Percentiles rank a stretch among this genome's conserved stretches.
Conservation (phyloP, 1,140 invertebrate species). For the Aphelenchoides avenae region DNA sequence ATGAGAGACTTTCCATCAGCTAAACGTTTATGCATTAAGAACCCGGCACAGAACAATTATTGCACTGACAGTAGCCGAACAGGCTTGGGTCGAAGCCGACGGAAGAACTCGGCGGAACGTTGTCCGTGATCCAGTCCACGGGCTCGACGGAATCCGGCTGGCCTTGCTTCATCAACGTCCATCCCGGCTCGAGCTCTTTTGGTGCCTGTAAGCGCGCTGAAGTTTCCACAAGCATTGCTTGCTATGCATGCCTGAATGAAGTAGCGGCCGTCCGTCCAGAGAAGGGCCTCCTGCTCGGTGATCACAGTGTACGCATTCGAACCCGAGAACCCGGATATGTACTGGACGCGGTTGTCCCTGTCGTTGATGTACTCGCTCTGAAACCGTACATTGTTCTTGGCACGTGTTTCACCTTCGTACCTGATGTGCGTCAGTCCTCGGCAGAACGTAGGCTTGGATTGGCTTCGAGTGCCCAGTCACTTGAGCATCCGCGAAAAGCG, state of each 20-base stretch:
- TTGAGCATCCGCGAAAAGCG: too few species aligned
- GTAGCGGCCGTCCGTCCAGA: slow-evolving; percentile 96
- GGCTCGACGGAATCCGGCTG: slow-evolving; percentile 32
- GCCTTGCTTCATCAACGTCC: slow-evolving; percentile 55
- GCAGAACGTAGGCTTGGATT: slow-evolving; percentile 50
- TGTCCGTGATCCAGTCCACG: slow-evolving; percentile 47
- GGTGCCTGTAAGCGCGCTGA: slow-evolving; percentile 26
- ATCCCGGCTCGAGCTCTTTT: slow-evolving; percentile 38
- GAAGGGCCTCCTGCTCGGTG: slow-evolving; percentile 71
- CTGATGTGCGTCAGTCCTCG: slow-evolving; percentile 55
- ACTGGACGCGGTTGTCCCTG: slow-evolving; percentile 75
- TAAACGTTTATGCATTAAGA: slow-evolving; percentile 24
- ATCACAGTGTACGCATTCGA: slow-evolving; percentile 81
- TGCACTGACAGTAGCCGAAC: slow-evolving; percentile 34
- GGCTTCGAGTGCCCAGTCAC: too few species aligned
- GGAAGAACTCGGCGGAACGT: slow-evolving; percentile 28
- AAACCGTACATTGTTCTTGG: too few species aligned
- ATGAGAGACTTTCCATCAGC: slow-evolving; percentile 24
- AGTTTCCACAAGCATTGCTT: too few species aligned
- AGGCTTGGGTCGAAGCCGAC: slow-evolving; percentile 54
- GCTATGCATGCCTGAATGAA: slow-evolving; percentile 69
- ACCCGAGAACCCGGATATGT: slow-evolving; percentile 80
- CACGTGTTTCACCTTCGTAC: too few species aligned
- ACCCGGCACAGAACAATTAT: slow-evolving; percentile 14
- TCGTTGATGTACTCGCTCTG: slow-evolving; percentile 84